Conservation (phyloP, 2,113 vertebrate species). For the Antechinus stuartii region DNA sequence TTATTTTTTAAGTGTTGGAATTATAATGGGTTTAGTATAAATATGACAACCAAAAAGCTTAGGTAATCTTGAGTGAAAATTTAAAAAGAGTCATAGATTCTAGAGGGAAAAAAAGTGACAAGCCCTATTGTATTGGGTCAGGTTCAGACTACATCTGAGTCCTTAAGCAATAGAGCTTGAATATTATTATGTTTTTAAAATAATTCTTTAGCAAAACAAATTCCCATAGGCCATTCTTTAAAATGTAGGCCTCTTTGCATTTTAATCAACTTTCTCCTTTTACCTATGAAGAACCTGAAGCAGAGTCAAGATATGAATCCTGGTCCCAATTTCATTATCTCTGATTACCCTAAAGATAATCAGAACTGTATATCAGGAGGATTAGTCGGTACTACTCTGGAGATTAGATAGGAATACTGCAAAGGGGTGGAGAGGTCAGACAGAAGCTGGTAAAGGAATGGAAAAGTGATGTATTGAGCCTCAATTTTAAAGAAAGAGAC, state of each 20-base stretch:
- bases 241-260: neutral
- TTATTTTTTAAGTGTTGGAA: neutral
- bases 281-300: neutral
- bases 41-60: neutral
- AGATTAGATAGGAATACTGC: neutral
- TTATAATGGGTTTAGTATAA: neutral
- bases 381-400: neutral
- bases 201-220: neutral
- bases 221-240: neutral
- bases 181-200: neutral
- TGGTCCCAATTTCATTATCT: neutral
- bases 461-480: neutral
- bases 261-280: neutral
- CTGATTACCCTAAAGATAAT: neutral
- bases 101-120: neutral
- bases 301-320: neutral
- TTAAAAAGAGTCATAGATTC: neutral
- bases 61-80: neutral
- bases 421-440: neutral
- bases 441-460: neutral
- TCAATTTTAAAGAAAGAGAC: neutral
- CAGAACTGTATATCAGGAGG: neutral
- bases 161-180: neutral
- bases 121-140: neutral
- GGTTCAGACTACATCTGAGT: neutral